Evolutionary conservation across 2,797 vertebrate species (phyloP).

Genomic region (Lerista edwardsae): DNA sequence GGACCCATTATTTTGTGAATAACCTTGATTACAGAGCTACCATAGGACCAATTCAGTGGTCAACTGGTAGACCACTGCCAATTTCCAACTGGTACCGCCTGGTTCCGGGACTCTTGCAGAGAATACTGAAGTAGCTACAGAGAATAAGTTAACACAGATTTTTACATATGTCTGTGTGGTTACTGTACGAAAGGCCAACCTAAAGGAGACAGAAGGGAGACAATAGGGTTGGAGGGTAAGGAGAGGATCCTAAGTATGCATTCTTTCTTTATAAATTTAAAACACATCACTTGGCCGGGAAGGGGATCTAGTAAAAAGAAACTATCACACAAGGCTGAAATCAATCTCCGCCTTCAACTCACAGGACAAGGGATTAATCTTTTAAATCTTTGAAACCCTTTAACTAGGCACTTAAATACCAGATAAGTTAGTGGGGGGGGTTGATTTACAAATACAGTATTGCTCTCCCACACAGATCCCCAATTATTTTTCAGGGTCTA

Average conservation of each 20-base stretch:
- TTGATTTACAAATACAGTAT: slow-evolving; percentile 48
- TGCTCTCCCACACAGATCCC: slow-evolving; percentile 42
- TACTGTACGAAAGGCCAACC: no score
- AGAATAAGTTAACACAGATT: background rate
- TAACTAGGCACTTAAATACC: background rate
- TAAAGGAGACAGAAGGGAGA: no score
- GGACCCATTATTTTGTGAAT: background rate
- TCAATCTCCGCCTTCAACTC: background rate
- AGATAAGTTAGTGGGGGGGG: background rate
- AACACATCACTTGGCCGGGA: background rate
- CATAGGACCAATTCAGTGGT: background rate
- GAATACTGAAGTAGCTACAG: background rate
- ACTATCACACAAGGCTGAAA: background rate
- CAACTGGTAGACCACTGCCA: background rate
- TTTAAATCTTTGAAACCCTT: background rate
- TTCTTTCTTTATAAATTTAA: background rate
- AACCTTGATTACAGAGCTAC: background rate
- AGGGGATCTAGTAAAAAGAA: background rate
- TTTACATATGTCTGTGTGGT: no score
- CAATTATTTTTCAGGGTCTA: slow-evolving; percentile 60
- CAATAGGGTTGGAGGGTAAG: no score
- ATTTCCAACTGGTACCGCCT: background rate
- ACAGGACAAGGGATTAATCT: background rate
- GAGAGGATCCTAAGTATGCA: background rate
- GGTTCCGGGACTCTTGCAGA: background rate